A percentile compares a stretch with the other conserved stretches of the same genome.
These are phyloP conservation scores for Saccopteryx leptura DNA, from an alignment of 2,113 vertebrate genomes.

Conservation along the genomic window DNA sequence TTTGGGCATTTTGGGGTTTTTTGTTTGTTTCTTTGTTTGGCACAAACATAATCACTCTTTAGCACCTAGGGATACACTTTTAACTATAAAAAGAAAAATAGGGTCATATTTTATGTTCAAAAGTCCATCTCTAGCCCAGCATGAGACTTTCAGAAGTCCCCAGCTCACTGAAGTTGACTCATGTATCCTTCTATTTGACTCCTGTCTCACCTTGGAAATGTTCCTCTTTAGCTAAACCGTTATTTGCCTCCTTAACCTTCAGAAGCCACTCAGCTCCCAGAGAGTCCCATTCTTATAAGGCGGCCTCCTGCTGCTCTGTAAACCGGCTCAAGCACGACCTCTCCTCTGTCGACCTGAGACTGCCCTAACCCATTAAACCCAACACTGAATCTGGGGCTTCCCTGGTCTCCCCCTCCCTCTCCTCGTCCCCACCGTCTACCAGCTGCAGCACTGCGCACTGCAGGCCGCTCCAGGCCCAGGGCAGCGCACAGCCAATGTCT, in stretches of 20 bases:
- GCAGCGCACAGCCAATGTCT: slow-evolving; percentile 92
- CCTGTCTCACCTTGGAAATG: slow-evolving; percentile 19
- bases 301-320: neutral
- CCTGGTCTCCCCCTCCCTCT: neutral
- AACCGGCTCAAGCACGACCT: neutral
- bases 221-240: neutral
- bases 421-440: slow-evolving; percentile 80
- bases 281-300: neutral
- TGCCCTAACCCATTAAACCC: slow-evolving; percentile 15
- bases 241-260: slow-evolving; percentile 2
- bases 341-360: neutral
- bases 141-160: slow-evolving; percentile 71
- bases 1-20: slow-evolving; percentile 9
- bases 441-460: slow-evolving; percentile 94
- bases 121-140: slow-evolving; percentile 73
- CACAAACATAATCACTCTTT: slow-evolving; percentile 75
- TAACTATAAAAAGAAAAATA: slow-evolving; percentile 53
- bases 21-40: neutral
- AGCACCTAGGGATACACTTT: slow-evolving; percentile 76
- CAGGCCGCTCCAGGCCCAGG: slow-evolving; percentile 92
- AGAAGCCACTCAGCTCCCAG: neutral
- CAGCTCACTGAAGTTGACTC: slow-evolving; percentile 15
- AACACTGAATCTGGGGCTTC: neutral
- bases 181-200: slow-evolving; percentile 44
- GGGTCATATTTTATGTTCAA: slow-evolving; percentile 74